Conservation (phyloP, 2,113 vertebrate genomes). For the Cardinalis cardinalis region DNA sequence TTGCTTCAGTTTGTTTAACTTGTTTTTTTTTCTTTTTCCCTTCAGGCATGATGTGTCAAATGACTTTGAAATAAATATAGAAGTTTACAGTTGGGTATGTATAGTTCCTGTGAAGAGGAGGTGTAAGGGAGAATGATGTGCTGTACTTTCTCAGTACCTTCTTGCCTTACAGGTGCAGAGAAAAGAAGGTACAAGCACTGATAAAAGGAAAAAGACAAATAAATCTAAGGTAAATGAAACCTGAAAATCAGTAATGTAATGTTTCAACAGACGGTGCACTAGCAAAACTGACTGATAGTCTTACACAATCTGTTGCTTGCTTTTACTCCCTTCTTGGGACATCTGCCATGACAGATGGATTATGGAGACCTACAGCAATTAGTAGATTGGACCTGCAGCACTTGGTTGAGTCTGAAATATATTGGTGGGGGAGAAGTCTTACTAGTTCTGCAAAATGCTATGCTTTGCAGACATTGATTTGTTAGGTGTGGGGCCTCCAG, state of each 20-base stretch:
- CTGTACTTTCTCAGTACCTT: neutral
- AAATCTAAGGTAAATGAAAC: slow-evolving; percentile 88
- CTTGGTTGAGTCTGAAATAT: neutral
- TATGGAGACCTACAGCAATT: neutral
- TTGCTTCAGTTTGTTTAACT: neutral
- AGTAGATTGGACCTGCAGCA: neutral
- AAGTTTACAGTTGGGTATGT: slow-evolving; percentile 92
- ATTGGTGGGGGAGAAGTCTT: neutral
- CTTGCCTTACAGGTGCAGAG: slow-evolving; percentile 81
- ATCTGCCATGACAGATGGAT: neutral
- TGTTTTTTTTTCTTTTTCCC: neutral
- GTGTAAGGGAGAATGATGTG: neutral
- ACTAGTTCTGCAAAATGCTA: neutral
- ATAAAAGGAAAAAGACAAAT: slow-evolving; percentile 90
- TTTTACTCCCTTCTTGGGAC: neutral
- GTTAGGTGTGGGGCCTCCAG: slow-evolving; percentile 14
- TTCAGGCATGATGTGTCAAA: slow-evolving; percentile 85
- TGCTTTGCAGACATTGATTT: slow-evolving; percentile 22
- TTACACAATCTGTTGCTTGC: neutral
- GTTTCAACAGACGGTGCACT: neutral
- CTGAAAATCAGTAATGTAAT: neutral
- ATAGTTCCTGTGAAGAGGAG: neutral
- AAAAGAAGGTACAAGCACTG: slow-evolving; percentile 73
- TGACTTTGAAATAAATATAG: slow-evolving; percentile 88
- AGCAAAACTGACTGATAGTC: neutral